Evolutionary conservation across 35 echinoderm and acorn worm genomes (phyloP), one percentile per base, ranked within the genome.

Genomic region (Acanthaster planci): DNA sequence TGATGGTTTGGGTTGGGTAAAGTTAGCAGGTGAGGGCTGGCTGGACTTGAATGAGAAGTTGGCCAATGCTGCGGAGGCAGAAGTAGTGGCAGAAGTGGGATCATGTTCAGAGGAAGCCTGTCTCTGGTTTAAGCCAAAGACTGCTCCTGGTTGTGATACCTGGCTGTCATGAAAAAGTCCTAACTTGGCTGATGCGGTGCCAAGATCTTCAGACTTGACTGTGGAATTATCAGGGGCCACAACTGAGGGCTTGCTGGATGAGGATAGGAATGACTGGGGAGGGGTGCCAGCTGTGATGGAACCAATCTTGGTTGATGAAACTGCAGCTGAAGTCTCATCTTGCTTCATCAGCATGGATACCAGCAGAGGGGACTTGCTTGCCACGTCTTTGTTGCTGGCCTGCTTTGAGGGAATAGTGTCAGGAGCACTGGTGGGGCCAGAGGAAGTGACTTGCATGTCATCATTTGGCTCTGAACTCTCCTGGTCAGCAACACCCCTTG

Each of bases 281-380:
- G 34, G 68, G 56, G 56, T 51, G 14, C 81, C 88, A 0, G 67
- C 38, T 1, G 67, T 21, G 67, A 84, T 90, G 64, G 88, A 84
- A 27, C 80, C 47, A 14, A 10, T 5, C 8, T 17, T 26, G 16
- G 37, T 57, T 29, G 58, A 40, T 50, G 15, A 2, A 47, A 12
- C 42, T 12, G 4, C 12, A 12, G 42, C 4, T 30, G 64, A 34
- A 72, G 22, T 26, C 8, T 72, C 64, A 3, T 19, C 0, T 8
- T 72, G 22, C 21, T 35, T 29, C 64, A 1, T 72, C 64, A 72
- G n/a, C 30, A 72, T 72, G 29, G 7, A 0, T 26, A 72, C 2
- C 23, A 72, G 64, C 3, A 72, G 64, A 19, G 87, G 80, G 27
- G 80, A 89, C 10, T 36, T 72, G 16, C 57, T 68, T 34, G 68